Evolutionary conservation across 2,113 vertebrate species (phyloP), one percentile per base, ranked within the genome.

Genomic region (Takifugu bimaculatus): DNA sequence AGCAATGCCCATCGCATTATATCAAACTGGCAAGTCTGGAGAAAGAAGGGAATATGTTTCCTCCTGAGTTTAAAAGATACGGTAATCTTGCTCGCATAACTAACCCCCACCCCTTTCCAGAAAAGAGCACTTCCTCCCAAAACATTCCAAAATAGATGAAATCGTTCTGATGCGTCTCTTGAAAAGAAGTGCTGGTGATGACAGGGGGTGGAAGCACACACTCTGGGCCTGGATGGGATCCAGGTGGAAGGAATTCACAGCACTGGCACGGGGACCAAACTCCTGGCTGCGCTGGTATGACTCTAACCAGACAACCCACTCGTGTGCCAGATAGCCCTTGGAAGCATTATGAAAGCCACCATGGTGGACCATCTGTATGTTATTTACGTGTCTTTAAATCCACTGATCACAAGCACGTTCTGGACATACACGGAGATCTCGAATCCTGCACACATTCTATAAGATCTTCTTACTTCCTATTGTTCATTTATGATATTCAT

Each of bases 221-320:
- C 72, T 80, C 59, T 74, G 77, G 80, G 76, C 65, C 74, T 84
- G 81, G 85, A 72, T 2, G 45, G 29, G 60, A 65, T 88, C 87
- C 87, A 89, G 85, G 78, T 88, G 87, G 87, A 83, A 73, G 32
- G 60, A 55, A 57, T 75, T 79, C 73, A 58, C 70, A 79, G 72
- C 80, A 80, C 84, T 72, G 63, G 69, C 84, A 74, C 76, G 78
- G 84, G 85, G 84, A 89, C 87, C 84, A 83, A 82, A 82, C 79
- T 78, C 66, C 79, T 72, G 80, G 79, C 78, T 84, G 82, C 60
- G 87, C 69, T 70, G 81, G 78, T 77, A 65, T 81, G 76, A 76
- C 82, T 79, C 57, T 53, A 80, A 76, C 74, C 74, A 82, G 81
- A 82, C 78, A 76, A 72, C 80, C 74, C 50, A 5, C 63, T 68